Base-by-base conservation (phyloP, 2,113 vertebrate genomes). In the Dryoscopus gambensis region DNA sequence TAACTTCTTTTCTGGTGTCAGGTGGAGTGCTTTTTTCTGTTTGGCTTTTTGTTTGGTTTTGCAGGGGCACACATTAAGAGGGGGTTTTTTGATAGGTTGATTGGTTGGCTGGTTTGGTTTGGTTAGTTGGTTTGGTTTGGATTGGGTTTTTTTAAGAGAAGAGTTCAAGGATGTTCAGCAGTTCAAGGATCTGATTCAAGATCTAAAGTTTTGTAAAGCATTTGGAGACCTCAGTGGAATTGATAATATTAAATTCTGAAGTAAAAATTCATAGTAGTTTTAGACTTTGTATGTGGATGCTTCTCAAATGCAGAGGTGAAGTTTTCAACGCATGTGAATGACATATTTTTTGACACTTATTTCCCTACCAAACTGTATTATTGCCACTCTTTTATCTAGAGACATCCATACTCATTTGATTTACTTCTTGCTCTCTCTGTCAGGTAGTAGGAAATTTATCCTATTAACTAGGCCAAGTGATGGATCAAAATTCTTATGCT, bases 1-100 rank as follows among this genome's bases (percentile, higher is more conserved):
- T 37, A 56, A 77, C 13, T 60, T 50, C n/a, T 46, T 89, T 62
- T 31, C n/a, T 8, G 3, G 5, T 63, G 39, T 67, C 15, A 64
- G 9, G 27, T 28, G 20, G 17, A 74, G 7, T 18, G 10, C 3
- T 20, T 47, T 49, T 90, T 33, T 55, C 44, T 53, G 5, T 10
- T 67, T 47, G 5, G 2, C 16, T 46, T 19, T 21, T 24, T 40
- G 15, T 9, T 69, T 46, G 33, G 5, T 47, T 79, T 87, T 71
- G 7, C 20, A 35, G 10, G 7, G 11, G 14, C 0, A 0, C 15
- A 7, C 10, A 25, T 64, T 40, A 47, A 25, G 30, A 13, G 18
- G 7, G 7, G 0, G 0, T 5, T 46, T 84, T 40, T 35, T 44
- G 5, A 14, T 21, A 39, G 9, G 3, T 31, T 52, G 7, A 16